Percentiles rank a stretch among this genome's conserved stretches.
Evolutionary conservation across 2,888 invertebrate genomes (phyloP).

Genomic region (Acanthopleura granulata): DNA sequence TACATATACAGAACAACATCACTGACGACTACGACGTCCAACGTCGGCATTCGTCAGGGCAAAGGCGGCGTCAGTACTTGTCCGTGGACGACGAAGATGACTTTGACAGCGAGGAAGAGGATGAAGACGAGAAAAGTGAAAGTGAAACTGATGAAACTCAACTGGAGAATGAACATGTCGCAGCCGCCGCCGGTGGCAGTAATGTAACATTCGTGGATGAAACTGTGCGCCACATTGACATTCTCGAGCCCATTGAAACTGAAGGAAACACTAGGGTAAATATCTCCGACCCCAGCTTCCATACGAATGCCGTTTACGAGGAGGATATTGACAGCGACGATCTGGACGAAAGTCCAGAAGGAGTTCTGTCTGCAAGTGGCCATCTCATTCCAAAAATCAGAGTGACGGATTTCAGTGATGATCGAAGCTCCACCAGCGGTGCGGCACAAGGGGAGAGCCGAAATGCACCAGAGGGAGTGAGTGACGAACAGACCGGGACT

Average conservation of each 20-base stretch:
- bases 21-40: not conserved
- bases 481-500: no score
- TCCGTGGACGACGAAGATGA: not conserved
- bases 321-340: conserved; percentile 1
- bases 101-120: not conserved
- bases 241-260: not conserved
- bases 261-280: no score
- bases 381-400: conserved; percentile 1
- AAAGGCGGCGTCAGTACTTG: not conserved
- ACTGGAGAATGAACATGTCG: not conserved
- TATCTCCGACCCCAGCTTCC: not conserved
- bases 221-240: not conserved
- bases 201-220: not conserved
- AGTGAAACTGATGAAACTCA: not conserved
- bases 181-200: not conserved
- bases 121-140: not conserved
- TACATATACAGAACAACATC: not conserved
- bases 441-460: not conserved
- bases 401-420: conserved; percentile 8
- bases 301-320: not conserved
- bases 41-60: not conserved
- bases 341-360: not conserved
- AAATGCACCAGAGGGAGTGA: no score
- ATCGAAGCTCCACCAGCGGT: not conserved
- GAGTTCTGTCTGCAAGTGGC: not conserved